phyloP scores from a whole-genome alignment of 2,113 vertebrate species.

The Sorex araneus region DNA sequence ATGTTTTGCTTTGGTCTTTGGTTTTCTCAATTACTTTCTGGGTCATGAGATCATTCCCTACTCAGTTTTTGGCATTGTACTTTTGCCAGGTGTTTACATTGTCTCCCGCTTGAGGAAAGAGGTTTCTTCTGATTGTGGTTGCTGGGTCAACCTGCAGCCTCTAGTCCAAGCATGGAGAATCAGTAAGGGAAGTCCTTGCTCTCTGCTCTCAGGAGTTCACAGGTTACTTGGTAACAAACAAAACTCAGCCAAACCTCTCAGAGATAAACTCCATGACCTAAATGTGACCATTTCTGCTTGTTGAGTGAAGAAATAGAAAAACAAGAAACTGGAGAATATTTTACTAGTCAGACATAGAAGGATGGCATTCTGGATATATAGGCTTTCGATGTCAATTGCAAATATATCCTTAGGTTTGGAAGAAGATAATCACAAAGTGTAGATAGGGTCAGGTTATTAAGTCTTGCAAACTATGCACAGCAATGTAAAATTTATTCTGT shows the following conservation, averaged over 20 bases:
- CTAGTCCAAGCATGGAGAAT: background rate
- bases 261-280: background rate
- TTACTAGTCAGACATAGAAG: background rate
- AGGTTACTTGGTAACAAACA: background rate
- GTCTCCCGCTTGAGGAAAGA: background rate
- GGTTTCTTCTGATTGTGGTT: background rate
- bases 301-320: background rate
- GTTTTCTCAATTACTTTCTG: constrained; percentile 52
- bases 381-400: no score
- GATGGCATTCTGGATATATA: background rate
- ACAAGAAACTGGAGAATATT: background rate
- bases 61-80: background rate
- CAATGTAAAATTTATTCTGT: background rate
- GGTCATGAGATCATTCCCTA: background rate
- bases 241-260: background rate
- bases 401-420: background rate
- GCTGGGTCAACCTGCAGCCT: background rate
- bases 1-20: background rate
- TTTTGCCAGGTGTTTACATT: background rate
- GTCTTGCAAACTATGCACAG: background rate
- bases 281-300: background rate
- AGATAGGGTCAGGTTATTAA: background rate
- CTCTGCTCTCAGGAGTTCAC: constrained; percentile 4
- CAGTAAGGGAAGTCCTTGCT: background rate
- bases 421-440: background rate